These are phyloP conservation scores for Acipenser ruthenus DNA, from an alignment of 2,797 vertebrate genomes.

Conservation along the genomic window DNA sequence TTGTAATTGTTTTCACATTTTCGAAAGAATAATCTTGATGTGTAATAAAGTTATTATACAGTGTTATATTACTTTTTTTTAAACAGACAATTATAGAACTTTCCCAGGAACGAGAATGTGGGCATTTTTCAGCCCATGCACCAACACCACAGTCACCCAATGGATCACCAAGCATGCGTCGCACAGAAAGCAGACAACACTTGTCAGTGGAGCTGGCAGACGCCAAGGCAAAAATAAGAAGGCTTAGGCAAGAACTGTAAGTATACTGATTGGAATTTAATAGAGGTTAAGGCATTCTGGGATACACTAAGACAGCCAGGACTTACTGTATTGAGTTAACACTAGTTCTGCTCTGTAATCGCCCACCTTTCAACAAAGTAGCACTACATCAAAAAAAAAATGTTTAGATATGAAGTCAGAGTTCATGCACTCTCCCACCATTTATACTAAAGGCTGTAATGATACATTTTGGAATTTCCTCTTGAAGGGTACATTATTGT, in stretches of 20 bases:
- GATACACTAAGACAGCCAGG: not conserved
- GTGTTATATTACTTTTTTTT: slow-evolving; percentile 17
- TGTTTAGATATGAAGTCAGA: slow-evolving; percentile 9
- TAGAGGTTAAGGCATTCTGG: not conserved
- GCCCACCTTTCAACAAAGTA: not conserved
- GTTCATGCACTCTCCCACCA: slow-evolving; percentile 10
- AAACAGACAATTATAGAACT: slow-evolving; percentile 83
- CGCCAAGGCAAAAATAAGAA: slow-evolving; percentile 89
- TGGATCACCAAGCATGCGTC: slow-evolving; percentile 87
- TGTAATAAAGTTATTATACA: not conserved
- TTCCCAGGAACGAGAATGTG: slow-evolving; percentile 85
- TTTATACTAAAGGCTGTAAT: too few species aligned
- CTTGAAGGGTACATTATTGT: slow-evolving; percentile 29
- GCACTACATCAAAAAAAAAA: not conserved
- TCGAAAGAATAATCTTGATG: too few species aligned
- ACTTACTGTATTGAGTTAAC: not conserved
- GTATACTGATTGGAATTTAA: slow-evolving; percentile 37
- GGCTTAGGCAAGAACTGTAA: slow-evolving; percentile 93
- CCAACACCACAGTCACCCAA: slow-evolving; percentile 71
- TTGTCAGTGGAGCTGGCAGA: slow-evolving; percentile 92
- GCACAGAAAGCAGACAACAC: slow-evolving; percentile 90
- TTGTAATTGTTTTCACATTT: too few species aligned
- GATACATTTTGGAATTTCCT: slow-evolving; percentile 46
- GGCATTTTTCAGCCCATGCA: slow-evolving; percentile 71
- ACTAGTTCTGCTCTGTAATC: not conserved